phyloP scores from a whole-genome alignment of 1,140 invertebrate genomes.

The Phortica variegata region DNA sequence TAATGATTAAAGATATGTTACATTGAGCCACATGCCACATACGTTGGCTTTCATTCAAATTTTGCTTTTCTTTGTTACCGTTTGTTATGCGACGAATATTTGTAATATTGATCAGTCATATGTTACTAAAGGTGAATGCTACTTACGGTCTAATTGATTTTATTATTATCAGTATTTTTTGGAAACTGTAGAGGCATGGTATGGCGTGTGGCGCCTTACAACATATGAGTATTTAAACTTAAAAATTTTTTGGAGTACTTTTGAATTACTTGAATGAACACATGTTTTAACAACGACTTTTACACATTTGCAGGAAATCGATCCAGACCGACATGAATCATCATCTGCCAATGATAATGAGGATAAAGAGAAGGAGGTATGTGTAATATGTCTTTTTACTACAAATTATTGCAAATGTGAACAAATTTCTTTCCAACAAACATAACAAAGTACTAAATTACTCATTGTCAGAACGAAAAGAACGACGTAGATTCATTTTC shows the following conservation, averaged over 20 bases:
- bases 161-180: no score
- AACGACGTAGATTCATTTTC: background rate
- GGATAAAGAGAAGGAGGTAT: constrained; percentile 57
- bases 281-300: constrained; percentile 16
- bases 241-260: constrained; percentile 19
- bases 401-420: background rate
- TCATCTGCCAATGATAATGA: constrained; percentile 59
- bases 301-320: constrained; percentile 58
- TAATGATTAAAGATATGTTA: background rate
- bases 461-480: background rate
- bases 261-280: constrained; percentile 26
- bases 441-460: background rate
- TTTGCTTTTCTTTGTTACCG: background rate
- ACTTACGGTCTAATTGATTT: no score
- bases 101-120: constrained; percentile 23
- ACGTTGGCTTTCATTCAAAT: no score
- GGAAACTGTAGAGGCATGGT: no score
- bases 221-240: constrained; percentile 7
- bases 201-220: no score
- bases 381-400: constrained; percentile 9
- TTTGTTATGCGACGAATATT: constrained; percentile 7
- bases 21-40: no score
- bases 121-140: constrained; percentile 34
- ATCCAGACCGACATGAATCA: constrained; percentile 60
- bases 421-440: background rate